A percentile compares a stretch with the other conserved stretches of the same genome.
These are phyloP conservation scores for Orthonychiurus folsomi DNA, from an alignment of 2,888 invertebrate species.

Conservation along the genomic window DNA sequence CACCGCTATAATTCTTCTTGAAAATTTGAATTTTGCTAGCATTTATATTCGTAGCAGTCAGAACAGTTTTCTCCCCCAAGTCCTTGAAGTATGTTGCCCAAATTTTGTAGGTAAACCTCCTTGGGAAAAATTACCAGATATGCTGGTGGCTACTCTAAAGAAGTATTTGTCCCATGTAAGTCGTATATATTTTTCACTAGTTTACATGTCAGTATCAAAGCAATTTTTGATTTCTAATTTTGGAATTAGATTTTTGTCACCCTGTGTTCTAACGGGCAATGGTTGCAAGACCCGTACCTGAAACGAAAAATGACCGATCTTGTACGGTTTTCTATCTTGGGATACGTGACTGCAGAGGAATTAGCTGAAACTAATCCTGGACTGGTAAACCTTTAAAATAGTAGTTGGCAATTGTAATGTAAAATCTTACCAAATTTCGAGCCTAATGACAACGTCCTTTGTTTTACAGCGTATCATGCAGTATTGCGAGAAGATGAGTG, in stretches of 20 bases:
- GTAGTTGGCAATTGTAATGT: too few relatives aligned
- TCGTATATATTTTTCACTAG: too few relatives aligned
- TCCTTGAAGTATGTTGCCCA: conserved; percentile 7
- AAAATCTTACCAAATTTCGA: too few relatives aligned
- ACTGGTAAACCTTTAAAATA: neutral
- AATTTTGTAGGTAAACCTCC: conserved; percentile 13
- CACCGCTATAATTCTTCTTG: neutral
- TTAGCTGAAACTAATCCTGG: conserved; percentile 10
- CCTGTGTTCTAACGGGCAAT: neutral
- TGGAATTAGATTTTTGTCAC: conserved; percentile 6
- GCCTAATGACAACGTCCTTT: too few relatives aligned
- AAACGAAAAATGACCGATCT: conserved; percentile 9
- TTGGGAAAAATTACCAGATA: conserved; percentile 11
- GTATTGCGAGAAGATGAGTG: neutral
- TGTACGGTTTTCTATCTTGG: conserved; percentile 10
- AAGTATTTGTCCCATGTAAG: conserved; percentile 4
- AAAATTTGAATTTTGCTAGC: neutral
- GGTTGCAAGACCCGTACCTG: conserved; percentile 12
- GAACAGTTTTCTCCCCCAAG: conserved; percentile 6
- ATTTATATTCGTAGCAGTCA: conserved; percentile 6
- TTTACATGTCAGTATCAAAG: too few relatives aligned
- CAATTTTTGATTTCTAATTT: neutral
- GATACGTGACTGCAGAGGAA: conserved; percentile 2
- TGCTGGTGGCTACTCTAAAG: too few relatives aligned
- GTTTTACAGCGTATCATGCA: conserved; percentile 1